These are phyloP conservation scores for Neuroterus valhalla DNA, from an alignment of 1,140 invertebrate genomes.

Conservation along the genomic window DNA sequence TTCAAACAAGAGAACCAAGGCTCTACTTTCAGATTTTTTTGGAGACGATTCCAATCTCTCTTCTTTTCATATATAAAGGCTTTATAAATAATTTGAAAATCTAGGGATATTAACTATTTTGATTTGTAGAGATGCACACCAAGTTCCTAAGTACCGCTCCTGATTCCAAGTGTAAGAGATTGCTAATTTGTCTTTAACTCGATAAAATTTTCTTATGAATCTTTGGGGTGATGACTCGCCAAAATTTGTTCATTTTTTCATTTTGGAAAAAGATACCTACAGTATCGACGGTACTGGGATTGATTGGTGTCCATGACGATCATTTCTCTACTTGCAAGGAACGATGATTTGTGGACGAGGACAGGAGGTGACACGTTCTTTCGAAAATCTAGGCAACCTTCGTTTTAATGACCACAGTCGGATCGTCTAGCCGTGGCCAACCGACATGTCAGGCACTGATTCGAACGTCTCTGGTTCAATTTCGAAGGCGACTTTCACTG, in stretches of 20 bases:
- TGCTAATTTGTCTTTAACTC: no score
- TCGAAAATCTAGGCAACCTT: conserved; percentile 64
- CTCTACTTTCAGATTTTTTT: no score
- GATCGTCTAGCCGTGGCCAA: conserved; percentile 51
- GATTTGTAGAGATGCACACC: background rate
- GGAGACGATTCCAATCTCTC: background rate
- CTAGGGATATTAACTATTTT: background rate
- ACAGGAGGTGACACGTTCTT: conserved; percentile 47
- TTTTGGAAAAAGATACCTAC: conserved; percentile 52
- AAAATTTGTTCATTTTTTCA: no score
- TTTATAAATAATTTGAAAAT: background rate
- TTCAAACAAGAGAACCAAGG: conserved; percentile 3
- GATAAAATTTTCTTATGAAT: no score
- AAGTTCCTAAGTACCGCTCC: no score
- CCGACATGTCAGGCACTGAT: conserved; percentile 43
- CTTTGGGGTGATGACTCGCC: no score
- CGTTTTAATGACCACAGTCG: conserved; percentile 58
- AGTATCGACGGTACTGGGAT: conserved; percentile 64
- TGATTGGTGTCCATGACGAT: conserved; percentile 66
- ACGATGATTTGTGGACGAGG: conserved; percentile 52
- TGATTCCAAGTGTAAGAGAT: no score
- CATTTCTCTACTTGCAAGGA: conserved; percentile 55
- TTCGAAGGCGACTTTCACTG: conserved; percentile 62
- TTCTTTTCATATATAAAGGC: conserved; percentile 8
- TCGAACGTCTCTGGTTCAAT: conserved; percentile 47